Conservation (phyloP, 1,140 invertebrate genomes). For the Ectropis grisescens region DNA sequence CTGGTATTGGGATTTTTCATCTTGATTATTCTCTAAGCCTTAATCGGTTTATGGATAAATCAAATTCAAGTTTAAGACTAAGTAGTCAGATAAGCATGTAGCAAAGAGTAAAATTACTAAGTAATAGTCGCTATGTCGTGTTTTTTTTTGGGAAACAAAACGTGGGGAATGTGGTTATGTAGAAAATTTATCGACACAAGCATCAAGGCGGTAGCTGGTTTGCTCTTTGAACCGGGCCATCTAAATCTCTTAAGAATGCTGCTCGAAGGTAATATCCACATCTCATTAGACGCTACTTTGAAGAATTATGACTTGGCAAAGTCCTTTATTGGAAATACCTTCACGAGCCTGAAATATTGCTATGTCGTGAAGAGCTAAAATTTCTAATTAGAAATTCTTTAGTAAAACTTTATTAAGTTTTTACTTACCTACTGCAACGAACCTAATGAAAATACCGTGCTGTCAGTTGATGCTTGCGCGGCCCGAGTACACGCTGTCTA, state of each 20-base stretch:
- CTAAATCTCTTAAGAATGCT: constrained; percentile 58
- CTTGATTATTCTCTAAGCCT: too few species aligned
- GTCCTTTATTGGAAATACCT: constrained; percentile 71
- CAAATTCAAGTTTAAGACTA: too few species aligned
- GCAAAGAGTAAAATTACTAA: too few species aligned
- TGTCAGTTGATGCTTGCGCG: constrained; percentile 23
- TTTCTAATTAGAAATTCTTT: constrained; percentile 69
- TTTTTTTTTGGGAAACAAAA: too few species aligned
- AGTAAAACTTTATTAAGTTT: constrained; percentile 66
- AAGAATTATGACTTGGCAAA: constrained; percentile 70
- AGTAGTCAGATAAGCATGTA: too few species aligned
- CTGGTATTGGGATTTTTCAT: too few species aligned
- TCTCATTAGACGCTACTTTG: constrained; percentile 68
- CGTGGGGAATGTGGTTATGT: too few species aligned
- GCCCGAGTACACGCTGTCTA: constrained; percentile 3
- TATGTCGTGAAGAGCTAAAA: constrained; percentile 67
- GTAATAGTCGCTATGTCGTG: too few species aligned
- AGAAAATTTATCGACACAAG: too few species aligned
- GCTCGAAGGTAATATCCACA: constrained; percentile 46
- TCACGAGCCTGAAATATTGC: constrained; percentile 66
- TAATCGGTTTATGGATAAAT: too few species aligned
- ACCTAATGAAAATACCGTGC: constrained; percentile 58
- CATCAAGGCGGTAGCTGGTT: too few species aligned
- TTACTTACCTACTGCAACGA: constrained; percentile 53
- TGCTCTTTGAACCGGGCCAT: constrained; percentile 11